These are phyloP conservation scores for Nemoura dubitans DNA, from an alignment of 2,888 invertebrate genomes.

Conservation along the genomic window DNA sequence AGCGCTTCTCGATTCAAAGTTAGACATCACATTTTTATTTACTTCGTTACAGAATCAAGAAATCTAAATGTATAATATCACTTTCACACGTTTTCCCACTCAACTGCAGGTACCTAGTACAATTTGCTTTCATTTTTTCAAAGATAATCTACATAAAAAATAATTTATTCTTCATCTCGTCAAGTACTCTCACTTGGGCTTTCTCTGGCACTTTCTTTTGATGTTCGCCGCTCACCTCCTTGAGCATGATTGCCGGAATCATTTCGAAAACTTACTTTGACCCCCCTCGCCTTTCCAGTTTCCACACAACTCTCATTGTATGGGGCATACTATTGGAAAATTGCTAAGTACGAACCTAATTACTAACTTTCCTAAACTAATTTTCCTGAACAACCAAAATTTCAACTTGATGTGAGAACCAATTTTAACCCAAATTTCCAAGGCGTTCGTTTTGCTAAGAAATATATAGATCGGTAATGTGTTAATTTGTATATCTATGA, in stretches of 20 bases:
- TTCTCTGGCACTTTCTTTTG: not conserved
- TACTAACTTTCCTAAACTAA: too few species aligned
- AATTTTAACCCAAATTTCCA: too few species aligned
- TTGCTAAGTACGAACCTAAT: too few species aligned
- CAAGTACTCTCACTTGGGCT: not conserved
- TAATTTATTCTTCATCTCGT: too few species aligned
- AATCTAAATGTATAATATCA: not conserved
- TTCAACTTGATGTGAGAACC: too few species aligned
- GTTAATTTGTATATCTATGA: too few species aligned
- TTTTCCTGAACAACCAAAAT: too few species aligned
- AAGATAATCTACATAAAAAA: not conserved
- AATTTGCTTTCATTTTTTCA: too few species aligned
- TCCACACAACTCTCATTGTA: not conserved
- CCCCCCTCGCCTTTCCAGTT: not conserved
- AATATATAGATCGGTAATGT: too few species aligned
- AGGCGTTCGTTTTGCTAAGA: too few species aligned
- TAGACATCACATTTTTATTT: not conserved
- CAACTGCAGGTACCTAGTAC: not conserved
- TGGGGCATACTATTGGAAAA: too few species aligned
- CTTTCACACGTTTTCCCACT: not conserved
- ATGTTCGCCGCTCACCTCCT: not conserved
- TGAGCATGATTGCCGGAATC: not conserved
- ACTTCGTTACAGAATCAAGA: not conserved
- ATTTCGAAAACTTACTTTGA: not conserved
- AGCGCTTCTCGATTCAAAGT: not conserved